These are phyloP conservation scores for Scaptomyza flava DNA, from an alignment of 2,888 invertebrate genomes.

Conservation along the genomic window DNA sequence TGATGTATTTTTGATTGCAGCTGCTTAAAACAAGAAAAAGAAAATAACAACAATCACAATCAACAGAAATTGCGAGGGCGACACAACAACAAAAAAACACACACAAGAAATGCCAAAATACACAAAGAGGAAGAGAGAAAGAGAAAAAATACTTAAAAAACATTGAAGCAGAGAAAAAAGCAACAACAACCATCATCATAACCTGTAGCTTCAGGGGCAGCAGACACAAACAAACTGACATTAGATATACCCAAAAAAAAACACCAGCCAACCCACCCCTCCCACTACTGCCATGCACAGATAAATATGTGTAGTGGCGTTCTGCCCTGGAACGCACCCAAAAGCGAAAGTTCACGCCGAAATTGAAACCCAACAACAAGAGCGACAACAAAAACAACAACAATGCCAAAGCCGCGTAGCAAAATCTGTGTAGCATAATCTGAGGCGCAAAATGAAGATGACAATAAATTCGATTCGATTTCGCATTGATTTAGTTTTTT, in stretches of 20 bases:
- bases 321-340: constrained; percentile 48
- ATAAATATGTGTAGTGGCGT: constrained; percentile 15
- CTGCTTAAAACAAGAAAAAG: constrained; percentile 44
- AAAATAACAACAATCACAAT: constrained; percentile 56
- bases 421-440: constrained; percentile 66
- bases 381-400: constrained; percentile 9
- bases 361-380: constrained; percentile 68
- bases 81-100: constrained; percentile 23
- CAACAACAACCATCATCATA: constrained; percentile 64
- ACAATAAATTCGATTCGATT: constrained; percentile 81
- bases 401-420: constrained; percentile 3
- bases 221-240: not conserved
- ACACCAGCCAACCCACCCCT: not conserved
- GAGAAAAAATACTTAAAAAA: constrained; percentile 6
- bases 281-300: constrained; percentile 4
- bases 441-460: constrained; percentile 78
- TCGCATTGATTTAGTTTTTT: constrained; percentile 78
- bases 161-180: constrained; percentile 6
- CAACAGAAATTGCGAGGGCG: constrained; percentile 69
- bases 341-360: constrained; percentile 76
- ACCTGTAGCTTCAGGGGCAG: constrained; percentile 71
- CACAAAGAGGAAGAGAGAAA: too few species aligned
- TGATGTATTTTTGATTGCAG: constrained; percentile 77
- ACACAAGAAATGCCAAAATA: constrained; percentile 29
- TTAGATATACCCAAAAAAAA: not conserved